Conservation (phyloP, 2,113 vertebrate species). For the Ameiurus melas region DNA sequence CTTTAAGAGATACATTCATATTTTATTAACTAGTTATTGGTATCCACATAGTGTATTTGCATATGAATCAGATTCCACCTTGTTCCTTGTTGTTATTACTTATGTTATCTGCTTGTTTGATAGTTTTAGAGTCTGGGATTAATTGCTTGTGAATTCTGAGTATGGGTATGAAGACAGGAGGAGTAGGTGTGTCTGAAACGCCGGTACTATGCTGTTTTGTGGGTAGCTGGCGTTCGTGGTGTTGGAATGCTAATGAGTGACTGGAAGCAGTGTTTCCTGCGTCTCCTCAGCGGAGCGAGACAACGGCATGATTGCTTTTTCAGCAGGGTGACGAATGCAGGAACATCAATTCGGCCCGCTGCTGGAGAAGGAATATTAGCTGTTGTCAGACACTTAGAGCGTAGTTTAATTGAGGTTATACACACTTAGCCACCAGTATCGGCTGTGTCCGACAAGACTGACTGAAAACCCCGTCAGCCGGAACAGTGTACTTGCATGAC, state of each 20-base stretch:
- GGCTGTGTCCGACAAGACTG: slow-evolving; percentile 71
- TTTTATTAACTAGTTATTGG: neutral
- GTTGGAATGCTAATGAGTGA: slow-evolving; percentile 54
- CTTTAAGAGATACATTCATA: neutral
- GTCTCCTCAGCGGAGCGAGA: slow-evolving; percentile 61
- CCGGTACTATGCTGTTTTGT: neutral
- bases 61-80: neutral
- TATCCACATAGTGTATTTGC: neutral
- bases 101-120: neutral
- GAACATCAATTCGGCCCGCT: slow-evolving; percentile 73
- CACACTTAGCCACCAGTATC: slow-evolving; percentile 66
- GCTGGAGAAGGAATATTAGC: slow-evolving; percentile 75
- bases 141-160: slow-evolving; percentile 19
- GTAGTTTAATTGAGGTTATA: slow-evolving; percentile 77
- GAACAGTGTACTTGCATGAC: slow-evolving; percentile 59
- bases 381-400: slow-evolving; percentile 76
- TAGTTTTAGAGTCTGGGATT: slow-evolving; percentile 17
- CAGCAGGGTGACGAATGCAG: slow-evolving; percentile 68
- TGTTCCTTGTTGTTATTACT: neutral
- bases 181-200: slow-evolving; percentile 32
- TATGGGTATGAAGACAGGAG: neutral
- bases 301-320: slow-evolving; percentile 75
- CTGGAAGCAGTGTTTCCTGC: slow-evolving; percentile 45
- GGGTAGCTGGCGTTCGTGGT: slow-evolving; percentile 4
- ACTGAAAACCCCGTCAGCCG: slow-evolving; percentile 73